Base-by-base conservation (phyloP, 2,888 invertebrate species). In the Subacronicta megacephala region DNA sequence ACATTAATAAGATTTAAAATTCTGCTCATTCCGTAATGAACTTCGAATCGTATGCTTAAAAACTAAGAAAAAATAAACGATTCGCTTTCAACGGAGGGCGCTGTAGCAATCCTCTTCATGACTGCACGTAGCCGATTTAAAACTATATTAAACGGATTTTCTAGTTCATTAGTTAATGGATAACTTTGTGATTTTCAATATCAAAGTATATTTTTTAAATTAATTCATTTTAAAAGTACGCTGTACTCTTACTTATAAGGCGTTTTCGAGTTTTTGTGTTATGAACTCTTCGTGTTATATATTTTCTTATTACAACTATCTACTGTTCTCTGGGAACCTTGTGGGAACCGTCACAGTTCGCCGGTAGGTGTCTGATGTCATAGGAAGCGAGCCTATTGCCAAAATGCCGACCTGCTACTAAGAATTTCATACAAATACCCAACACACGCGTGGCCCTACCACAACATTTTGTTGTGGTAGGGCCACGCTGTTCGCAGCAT, bases 101-200 rank as follows among this genome's bases (percentile, higher is more conserved):
- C 31, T n/a, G 31, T 5, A 31, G 31, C 31, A 31, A 31, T 31
- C 31, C 31, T n/a, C 7, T 18, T 13, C 16, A 42, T 26, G 10
- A 16, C 42, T 26, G 26, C 23, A 29, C 42, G 42, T 42, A 10
- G 15, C 23, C 13, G 26, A 15, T 17, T 37, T 37, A 16, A 38
- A 47, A 38, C 26, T 38, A 16, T 47, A 10, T 15, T 44, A 26
- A 58, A 41, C 13, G 13, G 17, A 40, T 45, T 33, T 31, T 52
- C 6, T 13, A 33, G 7, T 33, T 10, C 13, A 42, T 42, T 59
- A 33, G 13, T 26, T 13, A 33, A 31, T 31, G 31, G 31, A n/a
- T 31, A n/a, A 31, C 12, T 29, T 31, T 31, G 31, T 31, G n/a
- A 31, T 31, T 31, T 31, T n/a, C n/a, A 31, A 31, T 31, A 31